These are phyloP conservation scores for Sogatella furcifera DNA, from an alignment of 1,140 invertebrate genomes.

Conservation along the genomic window DNA sequence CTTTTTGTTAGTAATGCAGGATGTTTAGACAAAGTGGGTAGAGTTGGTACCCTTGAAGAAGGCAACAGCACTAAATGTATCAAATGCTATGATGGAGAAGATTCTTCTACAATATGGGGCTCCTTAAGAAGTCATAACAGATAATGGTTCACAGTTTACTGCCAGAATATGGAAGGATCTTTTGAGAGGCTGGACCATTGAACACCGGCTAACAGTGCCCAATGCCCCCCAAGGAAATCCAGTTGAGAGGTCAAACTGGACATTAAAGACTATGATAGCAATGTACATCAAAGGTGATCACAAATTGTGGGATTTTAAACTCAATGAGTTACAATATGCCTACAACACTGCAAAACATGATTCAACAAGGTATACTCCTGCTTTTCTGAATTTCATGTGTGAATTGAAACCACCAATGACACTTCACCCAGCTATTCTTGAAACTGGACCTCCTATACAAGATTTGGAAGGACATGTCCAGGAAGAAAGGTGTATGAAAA, in stretches of 20 bases:
- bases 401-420: constrained; percentile 23
- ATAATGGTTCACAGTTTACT: constrained; percentile 5
- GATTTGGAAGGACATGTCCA: too few relatives aligned
- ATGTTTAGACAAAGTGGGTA: constrained; percentile 32
- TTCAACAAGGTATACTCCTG: too few relatives aligned
- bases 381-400: constrained; percentile 30
- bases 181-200: neutral
- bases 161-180: neutral
- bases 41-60: constrained; percentile 25
- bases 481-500: too few relatives aligned
- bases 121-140: neutral
- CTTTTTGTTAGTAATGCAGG: constrained; percentile 30
- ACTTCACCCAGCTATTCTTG: too few relatives aligned
- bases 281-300: constrained; percentile 30
- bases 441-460: too few relatives aligned
- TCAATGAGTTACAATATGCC: too few relatives aligned
- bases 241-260: constrained; percentile 33
- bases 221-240: constrained; percentile 34
- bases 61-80: constrained; percentile 19
- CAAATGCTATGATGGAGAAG: neutral
- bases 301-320: constrained; percentile 28
- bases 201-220: neutral
- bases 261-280: constrained; percentile 30
- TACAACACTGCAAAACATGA: too few relatives aligned
- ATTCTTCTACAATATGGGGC: constrained; percentile 7